Evolutionary conservation across 2,113 vertebrate genomes (phyloP), one percentile per base, ranked within the genome.

Genomic region (Ageneiosus marmoratus): DNA sequence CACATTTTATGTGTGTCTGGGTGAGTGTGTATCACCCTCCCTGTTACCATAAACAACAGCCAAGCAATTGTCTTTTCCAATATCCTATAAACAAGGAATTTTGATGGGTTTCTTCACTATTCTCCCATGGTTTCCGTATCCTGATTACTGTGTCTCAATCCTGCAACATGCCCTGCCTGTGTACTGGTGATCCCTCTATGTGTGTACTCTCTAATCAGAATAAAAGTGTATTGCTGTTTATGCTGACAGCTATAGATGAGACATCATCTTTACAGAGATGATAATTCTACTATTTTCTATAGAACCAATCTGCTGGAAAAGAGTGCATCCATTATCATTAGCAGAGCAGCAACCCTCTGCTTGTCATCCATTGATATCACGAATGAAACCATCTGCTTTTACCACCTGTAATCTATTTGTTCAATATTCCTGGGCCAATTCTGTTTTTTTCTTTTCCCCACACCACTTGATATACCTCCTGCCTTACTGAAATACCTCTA

Each of bases 311-410:
- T 53, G 48, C 46, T 67, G 46, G 44, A 29, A 67, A 41, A 55
- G 63, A 84, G 87, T 86, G 88, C 88, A 88, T 90, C 91, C 88
- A 94, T 94, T 93, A 92, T 89, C 91, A 93, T 91, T 90, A 92
- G 90, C 87, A 86, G 85, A 83, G 77, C 88, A 79, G 88, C 89
- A 89, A 91, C 89, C 89, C 91, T 89, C 85, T 86, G 90, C 90
- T 90, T 88, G 88, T 89, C 90, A 91, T 94, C 91, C 51, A 67
- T 41, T 41, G 60, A 80, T 77, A 74, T 56, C 77, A 90, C 89
- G 92, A 94, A 92, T 92, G 89, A 92, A 94, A 92, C 93, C 94
- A 94, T 95, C 93, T 95, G 94, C 92, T 91, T 92, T 84, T 82
- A 89, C 94, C 94, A 94, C 94, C 93, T 94, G 93, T 85, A 91